Conservation (phyloP, 2,113 vertebrate genomes). For the Opisthocomus hoazin region DNA sequence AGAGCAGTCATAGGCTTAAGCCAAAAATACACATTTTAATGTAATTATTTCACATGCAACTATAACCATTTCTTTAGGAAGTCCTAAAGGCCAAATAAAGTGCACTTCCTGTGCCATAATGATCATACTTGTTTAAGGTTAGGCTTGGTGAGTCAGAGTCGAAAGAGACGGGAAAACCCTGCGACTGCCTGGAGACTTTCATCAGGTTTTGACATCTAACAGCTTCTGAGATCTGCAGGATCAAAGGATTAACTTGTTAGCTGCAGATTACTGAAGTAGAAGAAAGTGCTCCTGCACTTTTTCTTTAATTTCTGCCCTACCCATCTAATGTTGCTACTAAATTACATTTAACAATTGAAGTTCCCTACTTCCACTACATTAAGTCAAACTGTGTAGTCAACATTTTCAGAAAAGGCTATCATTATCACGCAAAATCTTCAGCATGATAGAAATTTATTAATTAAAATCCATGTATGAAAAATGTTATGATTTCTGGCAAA, state of each 20-base stretch:
- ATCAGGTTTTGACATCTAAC: neutral
- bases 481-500: neutral
- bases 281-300: neutral
- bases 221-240: neutral
- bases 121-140: neutral
- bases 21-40: neutral
- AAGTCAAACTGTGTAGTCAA: neutral
- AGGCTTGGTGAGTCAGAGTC: neutral
- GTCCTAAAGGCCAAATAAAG: neutral
- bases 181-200: neutral
- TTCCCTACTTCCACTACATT: neutral
- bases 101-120: neutral
- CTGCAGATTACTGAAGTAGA: neutral
- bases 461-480: slow-evolving; percentile 1
- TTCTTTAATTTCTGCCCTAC: neutral
- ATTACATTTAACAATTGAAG: neutral
- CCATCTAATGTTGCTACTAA: neutral
- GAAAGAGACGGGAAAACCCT: neutral
- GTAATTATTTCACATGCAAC: neutral
- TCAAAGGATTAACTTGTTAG: neutral
- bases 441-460: neutral
- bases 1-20: neutral
- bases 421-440: neutral
- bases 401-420: neutral
- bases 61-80: neutral